These are phyloP conservation scores for Sarcophaga peregrina DNA, from an alignment of 1,140 invertebrate genomes.

Conservation along the genomic window DNA sequence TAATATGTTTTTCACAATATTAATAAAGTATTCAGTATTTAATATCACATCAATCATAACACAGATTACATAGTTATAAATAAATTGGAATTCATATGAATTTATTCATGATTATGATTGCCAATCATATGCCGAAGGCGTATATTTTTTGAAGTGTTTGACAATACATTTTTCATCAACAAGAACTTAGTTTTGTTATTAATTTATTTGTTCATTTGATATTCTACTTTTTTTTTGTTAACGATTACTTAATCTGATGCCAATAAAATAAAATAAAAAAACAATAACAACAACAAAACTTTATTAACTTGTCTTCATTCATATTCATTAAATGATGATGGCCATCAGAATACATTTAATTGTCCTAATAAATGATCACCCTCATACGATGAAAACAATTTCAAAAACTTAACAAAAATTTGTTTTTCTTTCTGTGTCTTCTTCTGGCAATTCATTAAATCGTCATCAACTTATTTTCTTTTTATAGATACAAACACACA, in stretches of 20 bases:
- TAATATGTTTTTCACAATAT: no score
- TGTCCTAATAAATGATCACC: not conserved
- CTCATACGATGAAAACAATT: not conserved
- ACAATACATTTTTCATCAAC: not conserved
- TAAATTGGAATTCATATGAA: no score
- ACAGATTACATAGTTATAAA: no score
- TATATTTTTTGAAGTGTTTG: no score
- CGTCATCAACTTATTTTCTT: not conserved
- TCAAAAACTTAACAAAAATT: not conserved
- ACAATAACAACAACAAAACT: not conserved
- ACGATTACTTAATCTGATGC: not conserved
- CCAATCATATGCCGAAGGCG: no score
- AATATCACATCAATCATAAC: no score
- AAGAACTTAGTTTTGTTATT: not conserved
- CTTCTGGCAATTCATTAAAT: not conserved
- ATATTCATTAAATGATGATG: conserved; percentile 30
- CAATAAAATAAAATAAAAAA: not conserved
- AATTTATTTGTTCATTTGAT: not conserved
- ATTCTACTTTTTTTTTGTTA: not conserved
- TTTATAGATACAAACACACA: not conserved
- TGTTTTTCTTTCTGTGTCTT: not conserved
- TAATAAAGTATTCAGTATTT: no score
- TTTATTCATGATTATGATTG: no score
- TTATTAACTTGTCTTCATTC: conserved; percentile 42
- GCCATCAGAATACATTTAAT: conserved; percentile 31